phyloP scores from a whole-genome alignment of 2,888 invertebrate genomes.

The Agrochola lota region DNA sequence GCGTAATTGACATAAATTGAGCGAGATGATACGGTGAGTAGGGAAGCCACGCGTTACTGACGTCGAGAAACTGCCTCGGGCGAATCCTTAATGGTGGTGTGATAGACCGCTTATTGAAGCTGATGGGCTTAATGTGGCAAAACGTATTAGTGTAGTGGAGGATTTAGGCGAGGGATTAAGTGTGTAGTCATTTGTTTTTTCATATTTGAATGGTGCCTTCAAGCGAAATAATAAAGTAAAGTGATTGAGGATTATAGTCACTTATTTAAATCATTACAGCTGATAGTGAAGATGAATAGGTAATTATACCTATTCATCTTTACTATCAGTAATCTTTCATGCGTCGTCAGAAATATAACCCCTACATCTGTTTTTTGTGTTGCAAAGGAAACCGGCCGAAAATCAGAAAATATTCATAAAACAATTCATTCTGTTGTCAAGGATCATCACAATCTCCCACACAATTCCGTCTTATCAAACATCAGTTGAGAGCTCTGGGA shows the following conservation, averaged over 20 bases:
- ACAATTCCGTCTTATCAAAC: slow-evolving; percentile 37
- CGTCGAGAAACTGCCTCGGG: slow-evolving; percentile 45
- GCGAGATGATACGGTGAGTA: slow-evolving; percentile 65
- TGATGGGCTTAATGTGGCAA: slow-evolving; percentile 52
- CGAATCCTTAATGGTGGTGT: slow-evolving; percentile 50
- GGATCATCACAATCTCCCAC: slow-evolving; percentile 12
- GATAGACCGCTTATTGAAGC: slow-evolving; percentile 60
- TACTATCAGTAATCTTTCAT: neutral
- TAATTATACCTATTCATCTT: neutral
- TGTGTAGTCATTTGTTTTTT: slow-evolving; percentile 26
- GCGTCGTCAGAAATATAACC: neutral
- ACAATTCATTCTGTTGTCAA: slow-evolving; percentile 9
- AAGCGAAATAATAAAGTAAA: neutral
- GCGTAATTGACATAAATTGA: slow-evolving; percentile 77
- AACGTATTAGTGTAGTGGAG: slow-evolving; percentile 34
- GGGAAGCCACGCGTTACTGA: slow-evolving; percentile 37
- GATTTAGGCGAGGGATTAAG: slow-evolving; percentile 15
- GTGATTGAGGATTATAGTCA: neutral
- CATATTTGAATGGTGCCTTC: neutral
- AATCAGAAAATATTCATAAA: neutral
- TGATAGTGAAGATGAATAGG: too few relatives aligned
- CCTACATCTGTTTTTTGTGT: neutral
- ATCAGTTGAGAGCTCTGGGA: slow-evolving; percentile 33
- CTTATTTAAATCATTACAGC: neutral
- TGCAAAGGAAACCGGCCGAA: neutral